Conservation (phyloP, 2,797 vertebrate species). For the Smutsia temminckii region DNA sequence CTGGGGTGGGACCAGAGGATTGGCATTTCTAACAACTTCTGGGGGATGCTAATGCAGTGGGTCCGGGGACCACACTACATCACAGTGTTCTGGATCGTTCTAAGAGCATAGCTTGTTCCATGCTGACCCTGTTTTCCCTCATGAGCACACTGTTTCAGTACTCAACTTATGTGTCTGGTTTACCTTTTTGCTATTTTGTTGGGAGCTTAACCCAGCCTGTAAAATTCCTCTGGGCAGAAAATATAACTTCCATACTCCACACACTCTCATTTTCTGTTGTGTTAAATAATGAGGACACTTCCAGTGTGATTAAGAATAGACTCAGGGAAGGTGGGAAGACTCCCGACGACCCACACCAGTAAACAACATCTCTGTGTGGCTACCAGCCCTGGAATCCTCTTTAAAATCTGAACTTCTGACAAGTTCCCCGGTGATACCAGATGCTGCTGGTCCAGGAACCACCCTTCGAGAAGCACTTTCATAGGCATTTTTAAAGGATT, state of each 20-base stretch:
- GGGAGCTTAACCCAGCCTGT: conserved; percentile 48
- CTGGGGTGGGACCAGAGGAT: neutral
- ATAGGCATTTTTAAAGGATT: neutral
- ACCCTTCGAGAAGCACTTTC: neutral
- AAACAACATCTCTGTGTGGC: neutral
- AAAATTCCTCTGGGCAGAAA: conserved; percentile 71
- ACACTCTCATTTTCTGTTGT: conserved; percentile 63
- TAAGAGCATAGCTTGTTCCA: neutral
- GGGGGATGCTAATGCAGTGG: neutral
- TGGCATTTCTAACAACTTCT: neutral
- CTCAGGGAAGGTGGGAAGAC: neutral
- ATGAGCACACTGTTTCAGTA: neutral
- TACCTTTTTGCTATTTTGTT: conserved; percentile 51
- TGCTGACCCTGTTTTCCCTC: neutral
- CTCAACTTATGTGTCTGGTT: conserved; percentile 26
- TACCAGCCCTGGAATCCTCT: neutral
- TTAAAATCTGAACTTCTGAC: neutral
- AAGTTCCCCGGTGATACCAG: neutral
- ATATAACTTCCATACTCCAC: conserved; percentile 37
- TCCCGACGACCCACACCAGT: neutral
- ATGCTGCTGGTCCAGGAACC: neutral
- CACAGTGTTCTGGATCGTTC: neutral
- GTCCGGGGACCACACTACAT: neutral
- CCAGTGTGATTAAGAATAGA: conserved; percentile 65
- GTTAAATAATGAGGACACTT: conserved; percentile 68